These are phyloP conservation scores for Caenorhabditis zanzibari DNA, from an alignment of 2,888 invertebrate genomes.

Conservation along the genomic window DNA sequence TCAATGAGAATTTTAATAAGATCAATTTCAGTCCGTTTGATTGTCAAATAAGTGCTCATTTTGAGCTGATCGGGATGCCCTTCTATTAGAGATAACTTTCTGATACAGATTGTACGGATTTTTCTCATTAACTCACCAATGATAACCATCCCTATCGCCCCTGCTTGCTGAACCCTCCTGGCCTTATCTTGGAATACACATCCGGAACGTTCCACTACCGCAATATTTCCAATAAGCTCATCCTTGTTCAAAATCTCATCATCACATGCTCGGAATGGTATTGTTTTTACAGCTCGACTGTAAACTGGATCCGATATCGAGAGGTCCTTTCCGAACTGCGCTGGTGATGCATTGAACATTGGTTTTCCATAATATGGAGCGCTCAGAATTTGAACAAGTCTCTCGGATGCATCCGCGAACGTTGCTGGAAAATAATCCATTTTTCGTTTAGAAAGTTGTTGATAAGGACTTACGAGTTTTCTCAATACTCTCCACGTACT, in stretches of 20 bases:
- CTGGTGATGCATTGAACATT: constrained; percentile 84
- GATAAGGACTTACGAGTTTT: constrained; percentile 38
- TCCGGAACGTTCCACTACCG: constrained; percentile 92
- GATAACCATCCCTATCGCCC: constrained; percentile 92
- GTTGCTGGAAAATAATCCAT: constrained; percentile 7
- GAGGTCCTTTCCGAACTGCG: constrained; percentile 84
- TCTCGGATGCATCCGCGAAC: constrained; percentile 83
- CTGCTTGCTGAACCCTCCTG: constrained; percentile 90
- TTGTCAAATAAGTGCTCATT: too few species aligned
- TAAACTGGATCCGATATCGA: not conserved
- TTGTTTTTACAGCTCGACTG: constrained; percentile 87
- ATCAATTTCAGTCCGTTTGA: too few species aligned
- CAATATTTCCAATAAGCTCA: constrained; percentile 89
- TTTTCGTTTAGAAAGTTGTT: not conserved
- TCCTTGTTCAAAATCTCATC: constrained; percentile 86
- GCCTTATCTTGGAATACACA: constrained; percentile 91
- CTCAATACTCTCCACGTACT: constrained; percentile 88
- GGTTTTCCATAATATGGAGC: constrained; percentile 85
- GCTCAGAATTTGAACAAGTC: constrained; percentile 86
- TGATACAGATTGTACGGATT: too few species aligned
- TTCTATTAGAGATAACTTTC: too few species aligned
- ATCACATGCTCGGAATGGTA: constrained; percentile 88
- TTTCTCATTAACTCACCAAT: constrained; percentile 85
- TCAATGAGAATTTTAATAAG: too few species aligned
- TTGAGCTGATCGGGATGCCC: too few species aligned